Evolutionary conservation across 2,888 invertebrate species (phyloP).

Genomic region (Eristalis tenax): DNA sequence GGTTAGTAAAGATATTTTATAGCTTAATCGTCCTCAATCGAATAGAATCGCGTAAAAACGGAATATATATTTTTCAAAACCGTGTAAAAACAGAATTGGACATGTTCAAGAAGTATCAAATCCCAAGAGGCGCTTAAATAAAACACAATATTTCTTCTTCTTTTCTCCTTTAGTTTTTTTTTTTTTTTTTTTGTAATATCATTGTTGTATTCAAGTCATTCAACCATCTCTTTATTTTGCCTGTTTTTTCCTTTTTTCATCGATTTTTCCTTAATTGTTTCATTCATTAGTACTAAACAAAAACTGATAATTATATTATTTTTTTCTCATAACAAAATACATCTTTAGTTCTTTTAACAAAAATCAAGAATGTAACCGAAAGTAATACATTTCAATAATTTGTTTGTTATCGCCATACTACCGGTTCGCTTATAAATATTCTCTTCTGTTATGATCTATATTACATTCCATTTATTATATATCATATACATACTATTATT

Average conservation of each 20-base stretch:
- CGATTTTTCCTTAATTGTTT: not conserved
- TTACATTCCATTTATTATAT: conserved; percentile 50
- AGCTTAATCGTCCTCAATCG: too few species aligned
- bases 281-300: conserved; percentile 57
- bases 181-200: conserved; percentile 59
- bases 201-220: conserved; percentile 59
- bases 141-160: conserved; percentile 28
- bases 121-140: too few species aligned
- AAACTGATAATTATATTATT: conserved; percentile 19
- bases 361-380: conserved; percentile 48
- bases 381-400: conserved; percentile 40
- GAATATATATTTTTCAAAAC: too few species aligned
- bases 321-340: conserved; percentile 4
- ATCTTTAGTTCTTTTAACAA: conserved; percentile 46
- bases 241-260: conserved; percentile 41
- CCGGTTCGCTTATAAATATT: conserved; percentile 49
- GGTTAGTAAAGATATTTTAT: too few species aligned
- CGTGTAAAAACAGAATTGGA: too few species aligned
- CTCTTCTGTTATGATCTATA: conserved; percentile 45
- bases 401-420: conserved; percentile 37
- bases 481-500: conserved; percentile 20
- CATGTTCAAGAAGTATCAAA: too few species aligned
- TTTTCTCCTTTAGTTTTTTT: conserved; percentile 66
- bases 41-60: too few species aligned
- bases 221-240: conserved; percentile 43